Percentiles rank a stretch among this genome's conserved stretches.
Conservation (phyloP, 2,888 invertebrate genomes). For the Rhagium mordax region DNA sequence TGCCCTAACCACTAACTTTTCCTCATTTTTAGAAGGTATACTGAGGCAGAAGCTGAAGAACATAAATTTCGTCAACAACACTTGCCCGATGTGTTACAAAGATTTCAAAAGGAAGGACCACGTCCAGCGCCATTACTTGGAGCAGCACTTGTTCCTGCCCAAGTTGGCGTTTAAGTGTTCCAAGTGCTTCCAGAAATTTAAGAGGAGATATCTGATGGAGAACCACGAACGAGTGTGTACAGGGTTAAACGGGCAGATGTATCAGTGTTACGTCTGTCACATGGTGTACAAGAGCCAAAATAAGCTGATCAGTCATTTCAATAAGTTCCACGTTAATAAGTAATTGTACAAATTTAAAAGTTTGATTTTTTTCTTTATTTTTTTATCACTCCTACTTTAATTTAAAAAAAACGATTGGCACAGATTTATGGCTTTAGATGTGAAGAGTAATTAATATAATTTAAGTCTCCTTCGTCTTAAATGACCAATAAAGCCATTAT, state of each 20-base stretch:
- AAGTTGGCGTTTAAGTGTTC: constrained; percentile 49
- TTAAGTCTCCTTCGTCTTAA: too few relatives aligned
- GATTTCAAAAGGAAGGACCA: constrained; percentile 58
- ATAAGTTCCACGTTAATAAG: background rate
- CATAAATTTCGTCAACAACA: constrained; percentile 51
- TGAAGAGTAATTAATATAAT: too few relatives aligned
- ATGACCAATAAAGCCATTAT: too few relatives aligned
- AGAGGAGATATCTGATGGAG: constrained; percentile 53
- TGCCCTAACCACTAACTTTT: background rate
- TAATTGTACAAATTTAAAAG: too few relatives aligned
- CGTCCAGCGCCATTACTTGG: constrained; percentile 37
- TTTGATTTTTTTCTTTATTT: too few relatives aligned
- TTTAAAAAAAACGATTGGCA: too few relatives aligned
- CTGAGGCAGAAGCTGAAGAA: constrained; percentile 43
- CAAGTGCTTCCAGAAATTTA: constrained; percentile 50
- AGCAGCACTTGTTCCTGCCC: constrained; percentile 38
- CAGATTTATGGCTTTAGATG: too few relatives aligned
- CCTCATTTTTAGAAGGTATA: background rate
- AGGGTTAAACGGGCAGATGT: background rate
- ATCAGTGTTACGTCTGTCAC: constrained; percentile 17
- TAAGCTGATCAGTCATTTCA: constrained; percentile 18
- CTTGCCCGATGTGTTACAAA: constrained; percentile 53
- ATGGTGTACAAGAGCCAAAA: constrained; percentile 24
- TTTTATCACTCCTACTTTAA: too few relatives aligned
- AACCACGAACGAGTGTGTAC: constrained; percentile 48